Evolutionary conservation across 1,140 invertebrate genomes (phyloP).

Genomic region (Euwallacea fornicatus): DNA sequence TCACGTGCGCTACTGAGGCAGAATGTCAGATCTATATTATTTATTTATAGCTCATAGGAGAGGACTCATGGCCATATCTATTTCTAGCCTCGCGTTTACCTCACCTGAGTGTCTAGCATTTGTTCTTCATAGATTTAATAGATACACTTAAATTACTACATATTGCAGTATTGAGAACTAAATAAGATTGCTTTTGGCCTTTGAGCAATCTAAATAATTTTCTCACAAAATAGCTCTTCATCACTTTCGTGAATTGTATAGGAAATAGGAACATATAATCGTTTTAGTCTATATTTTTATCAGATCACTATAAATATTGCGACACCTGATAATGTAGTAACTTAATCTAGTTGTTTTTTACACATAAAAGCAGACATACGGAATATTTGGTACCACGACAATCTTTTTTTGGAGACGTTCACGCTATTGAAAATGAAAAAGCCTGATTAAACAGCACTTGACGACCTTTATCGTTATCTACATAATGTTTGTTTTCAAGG

Average conservation of each 20-base stretch:
- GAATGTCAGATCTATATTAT: constrained; percentile 36
- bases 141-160: constrained; percentile 7
- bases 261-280: too few species aligned
- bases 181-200: not conserved
- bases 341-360: too few species aligned
- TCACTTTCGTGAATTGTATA: too few species aligned
- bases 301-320: too few species aligned
- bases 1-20: constrained; percentile 30
- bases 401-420: not conserved
- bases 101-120: constrained; percentile 33
- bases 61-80: constrained; percentile 36
- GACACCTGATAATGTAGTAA: too few species aligned
- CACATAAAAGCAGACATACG: not conserved
- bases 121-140: constrained; percentile 31
- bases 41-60: constrained; percentile 35
- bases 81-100: constrained; percentile 33
- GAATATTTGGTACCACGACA: not conserved
- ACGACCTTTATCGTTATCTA: constrained; percentile 14
- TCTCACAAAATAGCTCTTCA: not conserved
- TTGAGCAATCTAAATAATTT: not conserved
- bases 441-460: constrained; percentile 16
- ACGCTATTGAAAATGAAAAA: constrained; percentile 4
- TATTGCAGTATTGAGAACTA: not conserved
- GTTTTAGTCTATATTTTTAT: too few species aligned
- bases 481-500: constrained; percentile 13